Evolutionary conservation across 2,888 invertebrate genomes (phyloP), one percentile per base, ranked within the genome.

Genomic region (Tineola bisselliella): DNA sequence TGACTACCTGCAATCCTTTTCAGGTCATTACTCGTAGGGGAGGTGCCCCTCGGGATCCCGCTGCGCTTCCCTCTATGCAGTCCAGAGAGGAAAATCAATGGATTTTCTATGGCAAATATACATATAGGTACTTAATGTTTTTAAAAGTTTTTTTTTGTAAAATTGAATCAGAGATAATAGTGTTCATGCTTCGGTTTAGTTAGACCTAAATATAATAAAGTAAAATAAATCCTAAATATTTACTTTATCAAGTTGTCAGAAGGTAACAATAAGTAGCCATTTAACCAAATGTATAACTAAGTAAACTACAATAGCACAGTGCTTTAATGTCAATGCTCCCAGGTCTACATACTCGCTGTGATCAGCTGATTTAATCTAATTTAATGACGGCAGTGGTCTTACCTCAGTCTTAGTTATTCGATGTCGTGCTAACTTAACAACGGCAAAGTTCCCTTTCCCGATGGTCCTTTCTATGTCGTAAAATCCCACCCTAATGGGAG

Each of bases 341-440:
- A 10, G 38, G 3, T 38, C 38, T 10, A 38, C 38, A 38, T 38
- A 38, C 38, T 38, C 38, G 38, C 25, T 25, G 25, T 38, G 38
- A 38, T 38, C 38, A 38, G 38, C 38, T 38, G 38, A 38, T 38
- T 38, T 38, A 38, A 38, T 38, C n/a, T 38, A 38, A n/a, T 38
- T 38, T 38, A 48, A 15, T 3, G 4, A 68, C 90, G 25, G 25
- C 4, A 25, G 6, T 25, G 6, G 25, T 25, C 25, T 89, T 88
- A 98, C 98, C 95, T 99, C 98, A 77, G 97, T 97, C 90, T 98
- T 98, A 70, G 98, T 98, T 79, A 98, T 95, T 80, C 96, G 93
- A 90, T 99, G 99, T 78, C 95, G 92, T 70, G 98, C 99, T 79
- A 98, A 89, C 88, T 98, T 98, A 71, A 99, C 99, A 70, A 98